A percentile compares a stretch with the other conserved stretches of the same genome.
Conservation (phyloP, 2,797 vertebrate species). For the Sebastiscus albofasciatus region DNA sequence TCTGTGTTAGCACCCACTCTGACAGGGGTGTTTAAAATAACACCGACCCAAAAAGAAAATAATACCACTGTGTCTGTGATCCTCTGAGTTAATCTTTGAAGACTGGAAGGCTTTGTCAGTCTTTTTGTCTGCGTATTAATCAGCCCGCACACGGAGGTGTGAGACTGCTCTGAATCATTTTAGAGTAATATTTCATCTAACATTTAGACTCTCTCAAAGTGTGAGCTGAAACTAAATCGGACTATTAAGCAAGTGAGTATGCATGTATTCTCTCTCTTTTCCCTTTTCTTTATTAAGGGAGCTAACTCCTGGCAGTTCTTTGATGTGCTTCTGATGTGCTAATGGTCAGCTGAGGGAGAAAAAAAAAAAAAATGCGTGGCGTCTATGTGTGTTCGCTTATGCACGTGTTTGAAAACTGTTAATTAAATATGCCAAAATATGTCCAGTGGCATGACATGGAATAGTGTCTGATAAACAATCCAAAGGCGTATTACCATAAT, state of each 20-base stretch:
- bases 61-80: slow-evolving; percentile 36
- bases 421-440: background rate
- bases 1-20: slow-evolving; percentile 57
- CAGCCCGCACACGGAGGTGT: slow-evolving; percentile 3
- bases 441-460: slow-evolving; percentile 3
- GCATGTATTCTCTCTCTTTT: background rate
- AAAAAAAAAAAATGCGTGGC: background rate
- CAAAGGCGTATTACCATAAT: slow-evolving; percentile 46
- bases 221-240: background rate
- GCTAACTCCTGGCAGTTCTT: background rate
- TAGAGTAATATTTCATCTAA: slow-evolving; percentile 12
- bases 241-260: background rate
- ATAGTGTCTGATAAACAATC: slow-evolving; percentile 52
- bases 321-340: background rate
- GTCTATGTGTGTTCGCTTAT: background rate
- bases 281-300: background rate
- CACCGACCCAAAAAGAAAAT: slow-evolving; percentile 42
- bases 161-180: slow-evolving; percentile 22
- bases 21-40: slow-evolving; percentile 68
- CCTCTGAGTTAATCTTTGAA: slow-evolving; percentile 47
- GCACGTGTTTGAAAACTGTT: background rate
- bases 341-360: background rate
- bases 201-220: slow-evolving; percentile 22
- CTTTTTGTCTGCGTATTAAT: slow-evolving; percentile 51
- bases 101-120: slow-evolving; percentile 48